phyloP scores from a whole-genome alignment of 2,888 invertebrate genomes.

The Eremobia ochroleuca region DNA sequence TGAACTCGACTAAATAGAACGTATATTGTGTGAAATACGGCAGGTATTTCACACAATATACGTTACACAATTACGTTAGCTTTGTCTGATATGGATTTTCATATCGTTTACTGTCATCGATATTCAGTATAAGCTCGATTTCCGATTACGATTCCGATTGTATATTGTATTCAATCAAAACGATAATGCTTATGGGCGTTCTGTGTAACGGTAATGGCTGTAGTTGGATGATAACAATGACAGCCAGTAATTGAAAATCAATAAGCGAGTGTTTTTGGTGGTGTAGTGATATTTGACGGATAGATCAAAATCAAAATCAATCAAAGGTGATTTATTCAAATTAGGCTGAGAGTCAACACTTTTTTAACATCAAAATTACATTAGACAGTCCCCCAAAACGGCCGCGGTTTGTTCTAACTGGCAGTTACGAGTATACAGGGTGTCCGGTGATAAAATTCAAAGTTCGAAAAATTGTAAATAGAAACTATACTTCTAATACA shows the following conservation, averaged over 20 bases:
- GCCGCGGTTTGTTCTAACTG: too few species aligned
- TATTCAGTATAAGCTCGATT: not conserved
- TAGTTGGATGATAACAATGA: not conserved
- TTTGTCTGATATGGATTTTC: constrained; percentile 3
- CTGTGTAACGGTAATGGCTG: not conserved
- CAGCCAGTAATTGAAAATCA: not conserved
- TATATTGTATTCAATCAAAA: constrained; percentile 6
- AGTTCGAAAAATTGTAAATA: too few species aligned
- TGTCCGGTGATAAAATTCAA: too few species aligned
- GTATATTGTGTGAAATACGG: constrained; percentile 1
- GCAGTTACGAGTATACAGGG: too few species aligned
- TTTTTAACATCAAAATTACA: too few species aligned
- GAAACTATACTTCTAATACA: too few species aligned
- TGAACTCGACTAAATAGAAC: constrained; percentile 18
- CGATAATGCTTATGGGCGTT: not conserved
- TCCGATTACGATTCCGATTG: constrained; percentile 5
- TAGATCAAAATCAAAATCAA: not conserved
- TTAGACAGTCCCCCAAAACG: not conserved
- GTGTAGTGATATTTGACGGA: not conserved
- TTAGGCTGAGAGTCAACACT: not conserved
- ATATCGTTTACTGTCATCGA: not conserved
- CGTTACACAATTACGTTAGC: not conserved
- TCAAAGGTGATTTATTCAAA: not conserved
- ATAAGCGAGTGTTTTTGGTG: not conserved
- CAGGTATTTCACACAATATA: too few species aligned